phyloP scores from a whole-genome alignment of 1,140 invertebrate species.

The Drosophila seguyi region DNA sequence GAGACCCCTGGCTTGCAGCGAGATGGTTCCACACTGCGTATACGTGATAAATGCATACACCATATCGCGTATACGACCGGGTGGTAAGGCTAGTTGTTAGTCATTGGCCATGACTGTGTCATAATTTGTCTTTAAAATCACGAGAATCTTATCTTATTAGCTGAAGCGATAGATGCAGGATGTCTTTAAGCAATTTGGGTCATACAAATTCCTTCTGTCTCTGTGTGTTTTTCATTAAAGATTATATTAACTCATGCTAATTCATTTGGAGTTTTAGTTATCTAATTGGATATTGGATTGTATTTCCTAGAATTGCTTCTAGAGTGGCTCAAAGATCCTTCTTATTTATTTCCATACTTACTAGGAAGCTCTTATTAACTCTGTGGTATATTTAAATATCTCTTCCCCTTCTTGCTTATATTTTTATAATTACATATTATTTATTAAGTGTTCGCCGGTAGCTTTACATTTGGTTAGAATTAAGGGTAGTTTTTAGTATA shows the following conservation, averaged over 20 bases:
- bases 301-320: too few relatives aligned
- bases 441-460: constrained; percentile 58
- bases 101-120: background rate
- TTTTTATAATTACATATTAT: constrained; percentile 47
- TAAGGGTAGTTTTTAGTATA: constrained; percentile 13
- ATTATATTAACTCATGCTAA: background rate
- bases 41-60: constrained; percentile 21
- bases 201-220: background rate
- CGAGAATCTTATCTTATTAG: constrained; percentile 2
- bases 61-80: background rate
- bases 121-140: background rate
- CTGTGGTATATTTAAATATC: too few relatives aligned
- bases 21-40: constrained; percentile 22
- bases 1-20: background rate
- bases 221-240: background rate
- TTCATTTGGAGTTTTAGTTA: background rate
- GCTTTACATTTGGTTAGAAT: constrained; percentile 62
- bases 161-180: background rate
- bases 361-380: too few relatives aligned
- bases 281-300: too few relatives aligned
- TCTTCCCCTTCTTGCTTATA: too few relatives aligned
- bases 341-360: too few relatives aligned
- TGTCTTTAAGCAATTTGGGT: too few relatives aligned
- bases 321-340: too few relatives aligned
- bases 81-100: background rate